Evolutionary conservation across 2,113 vertebrate species (phyloP).

Genomic region (Grammomys dolichurus): DNA sequence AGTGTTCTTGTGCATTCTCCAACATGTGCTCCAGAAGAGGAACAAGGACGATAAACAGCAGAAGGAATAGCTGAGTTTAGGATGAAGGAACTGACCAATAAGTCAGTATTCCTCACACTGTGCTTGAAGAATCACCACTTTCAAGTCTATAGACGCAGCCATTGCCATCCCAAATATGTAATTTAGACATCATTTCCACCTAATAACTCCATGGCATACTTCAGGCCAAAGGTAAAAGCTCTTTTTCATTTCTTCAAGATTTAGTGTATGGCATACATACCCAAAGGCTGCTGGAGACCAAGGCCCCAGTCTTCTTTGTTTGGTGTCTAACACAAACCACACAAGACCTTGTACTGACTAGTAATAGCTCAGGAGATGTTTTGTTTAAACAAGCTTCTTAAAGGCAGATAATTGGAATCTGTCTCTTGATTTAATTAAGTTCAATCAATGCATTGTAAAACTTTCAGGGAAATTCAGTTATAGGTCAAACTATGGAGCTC

Average conservation of each 20-base stretch:
- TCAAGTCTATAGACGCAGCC: not conserved
- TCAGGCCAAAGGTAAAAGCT: not conserved
- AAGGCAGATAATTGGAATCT: conserved; percentile 42
- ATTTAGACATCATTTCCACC: conserved; percentile 1
- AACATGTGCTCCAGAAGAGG: not conserved
- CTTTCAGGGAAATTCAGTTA: conserved; percentile 61
- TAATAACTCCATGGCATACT: not conserved
- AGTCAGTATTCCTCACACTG: not conserved
- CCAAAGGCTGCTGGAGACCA: not conserved
- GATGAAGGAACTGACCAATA: not conserved
- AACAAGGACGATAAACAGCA: not conserved
- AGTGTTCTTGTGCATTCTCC: not conserved
- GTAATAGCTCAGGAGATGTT: conserved; percentile 54
- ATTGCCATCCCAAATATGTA: conserved; percentile 5
- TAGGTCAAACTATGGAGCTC: conserved; percentile 28
- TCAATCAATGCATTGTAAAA: conserved; percentile 66
- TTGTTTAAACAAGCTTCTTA: conserved; percentile 56
- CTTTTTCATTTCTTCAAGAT: conserved; percentile 18
- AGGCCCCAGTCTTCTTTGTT: not conserved
- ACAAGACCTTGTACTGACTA: conserved; percentile 27
- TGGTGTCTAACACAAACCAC: not conserved
- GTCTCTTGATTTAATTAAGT: conserved; percentile 61
- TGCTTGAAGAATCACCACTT: conserved; percentile 16
- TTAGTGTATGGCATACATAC: not conserved
- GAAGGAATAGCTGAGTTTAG: not conserved